Conservation (phyloP, 1,140 invertebrate genomes). For the Cyclina sinensis region DNA sequence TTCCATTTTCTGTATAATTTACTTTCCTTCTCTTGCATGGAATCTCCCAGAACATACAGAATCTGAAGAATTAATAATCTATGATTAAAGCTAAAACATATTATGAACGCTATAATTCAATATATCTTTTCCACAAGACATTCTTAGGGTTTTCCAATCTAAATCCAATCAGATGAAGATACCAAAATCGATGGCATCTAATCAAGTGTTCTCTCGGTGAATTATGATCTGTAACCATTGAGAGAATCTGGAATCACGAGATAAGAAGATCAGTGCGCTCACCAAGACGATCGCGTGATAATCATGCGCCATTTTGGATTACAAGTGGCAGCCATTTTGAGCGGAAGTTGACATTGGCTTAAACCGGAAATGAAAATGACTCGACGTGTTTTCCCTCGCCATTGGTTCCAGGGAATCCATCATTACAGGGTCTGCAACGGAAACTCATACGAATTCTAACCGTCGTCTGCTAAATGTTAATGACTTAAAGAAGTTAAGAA, state of each 20-base stretch:
- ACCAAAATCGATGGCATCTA: slow-evolving; percentile 67
- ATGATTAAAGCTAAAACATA: slow-evolving; percentile 47
- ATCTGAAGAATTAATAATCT: slow-evolving; percentile 34
- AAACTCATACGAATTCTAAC: slow-evolving; percentile 17
- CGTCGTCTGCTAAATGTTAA: slow-evolving; percentile 19
- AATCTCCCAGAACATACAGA: slow-evolving; percentile 4
- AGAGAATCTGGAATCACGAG: slow-evolving; percentile 39
- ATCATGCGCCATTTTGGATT: slow-evolving; percentile 38
- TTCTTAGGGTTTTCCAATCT: slow-evolving; percentile 54
- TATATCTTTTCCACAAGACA: slow-evolving; percentile 68
- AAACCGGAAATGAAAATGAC: slow-evolving; percentile 64
- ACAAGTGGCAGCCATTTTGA: slow-evolving; percentile 59
- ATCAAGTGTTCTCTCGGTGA: slow-evolving; percentile 52
- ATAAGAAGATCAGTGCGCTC: slow-evolving; percentile 59
- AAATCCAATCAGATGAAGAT: slow-evolving; percentile 61
- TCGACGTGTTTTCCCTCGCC: slow-evolving; percentile 33
- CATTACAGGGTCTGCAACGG: slow-evolving; percentile 32
- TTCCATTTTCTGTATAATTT: neutral
- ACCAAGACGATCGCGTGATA: slow-evolving; percentile 39
- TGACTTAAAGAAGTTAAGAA: slow-evolving; percentile 14
- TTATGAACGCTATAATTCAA: slow-evolving; percentile 58
- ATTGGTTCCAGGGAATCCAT: slow-evolving; percentile 54
- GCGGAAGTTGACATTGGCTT: slow-evolving; percentile 58
- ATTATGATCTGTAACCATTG: slow-evolving; percentile 56
- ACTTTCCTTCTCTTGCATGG: neutral